Evolutionary conservation across 2,113 vertebrate species (phyloP), one percentile per base, ranked within the genome.

Genomic region (Nothobranchius kuhntae): DNA sequence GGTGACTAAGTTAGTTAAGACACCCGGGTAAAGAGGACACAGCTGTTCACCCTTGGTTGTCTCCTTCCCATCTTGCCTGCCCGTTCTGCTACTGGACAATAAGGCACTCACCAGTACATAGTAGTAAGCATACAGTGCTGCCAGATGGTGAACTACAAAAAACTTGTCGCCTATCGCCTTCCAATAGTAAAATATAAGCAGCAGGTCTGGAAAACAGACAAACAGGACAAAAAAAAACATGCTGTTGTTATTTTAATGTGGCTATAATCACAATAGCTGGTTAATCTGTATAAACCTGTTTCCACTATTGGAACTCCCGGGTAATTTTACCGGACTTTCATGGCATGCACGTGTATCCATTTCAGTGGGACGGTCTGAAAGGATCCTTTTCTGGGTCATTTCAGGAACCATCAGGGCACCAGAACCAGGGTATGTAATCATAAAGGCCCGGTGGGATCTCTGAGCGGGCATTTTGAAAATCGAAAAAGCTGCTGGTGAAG

Each of bases 141-240:
- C 87, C 86, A 96, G 91, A 87, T 99, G 98, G 87, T 99, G 98
- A 76, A 97, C 67, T 92, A 99, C 87, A 94, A 95, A 98, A 93
- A 90, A 96, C 87, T 94, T 95, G 93, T 99, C 98, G 68, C 97
- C 98, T 90, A 99, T 96, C 80, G 95, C 95, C 88, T 93, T 95
- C 98, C 98, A 99, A 89, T 97, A 95, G 85, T 89, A 95, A 94
- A 95, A 93, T 93, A 99, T 94, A 90, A 98, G 94, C 90, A 96
- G 89, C 88, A 99, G 90, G 92, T 99, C 98, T 99, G 94, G 30
- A 93, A 94, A 89, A 86, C 76, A 89, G 58, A 90, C 80, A 77
- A 71, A 84, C 24, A 80, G 55, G 60, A 52, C 63, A 13, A 80
- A 61, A 68, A 40, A 53, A 0, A 44, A 40, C 2, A 48, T 35